phyloP scores from a whole-genome alignment of 2,113 vertebrate genomes.

The Coracopsis vasa region DNA sequence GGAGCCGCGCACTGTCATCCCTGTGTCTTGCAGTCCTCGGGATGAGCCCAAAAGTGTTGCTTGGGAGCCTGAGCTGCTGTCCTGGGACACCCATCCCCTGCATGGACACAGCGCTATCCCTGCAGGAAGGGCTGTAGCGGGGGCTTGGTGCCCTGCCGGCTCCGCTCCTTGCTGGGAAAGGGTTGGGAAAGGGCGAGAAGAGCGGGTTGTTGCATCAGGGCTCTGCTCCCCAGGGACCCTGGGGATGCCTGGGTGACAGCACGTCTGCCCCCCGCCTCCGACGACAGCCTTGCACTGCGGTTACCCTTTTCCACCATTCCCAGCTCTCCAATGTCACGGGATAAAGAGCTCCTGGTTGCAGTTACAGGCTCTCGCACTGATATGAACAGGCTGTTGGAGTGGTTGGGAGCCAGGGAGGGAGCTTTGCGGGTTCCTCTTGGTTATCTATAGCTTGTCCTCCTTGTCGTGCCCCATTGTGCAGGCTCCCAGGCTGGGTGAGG shows the following conservation, averaged over 20 bases:
- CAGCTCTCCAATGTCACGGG: not conserved
- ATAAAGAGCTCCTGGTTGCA: not conserved
- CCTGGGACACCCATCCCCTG: not conserved
- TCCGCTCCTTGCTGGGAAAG: not conserved
- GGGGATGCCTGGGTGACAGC: not conserved
- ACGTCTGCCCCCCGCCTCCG: not conserved
- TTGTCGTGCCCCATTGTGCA: not conserved
- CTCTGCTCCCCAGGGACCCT: not conserved
- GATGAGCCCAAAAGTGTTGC: not conserved
- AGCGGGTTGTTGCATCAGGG: not conserved
- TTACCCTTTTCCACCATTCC: not conserved
- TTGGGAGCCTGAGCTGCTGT: not conserved
- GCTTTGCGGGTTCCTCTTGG: not conserved
- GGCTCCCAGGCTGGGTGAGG: not conserved
- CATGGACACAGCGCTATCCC: not conserved
- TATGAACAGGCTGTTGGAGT: not conserved
- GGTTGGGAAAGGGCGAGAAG: not conserved
- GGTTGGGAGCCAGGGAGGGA: not conserved
- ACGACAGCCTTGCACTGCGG: not conserved
- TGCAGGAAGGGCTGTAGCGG: fast-evolving
- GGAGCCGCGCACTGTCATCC: not conserved
- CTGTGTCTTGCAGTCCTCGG: not conserved
- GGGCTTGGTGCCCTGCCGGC: not conserved
- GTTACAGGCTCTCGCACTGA: not conserved
- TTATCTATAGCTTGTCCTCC: not conserved